phyloP scores from a whole-genome alignment of 2,797 vertebrate species.

The Trichosurus vulpecula region DNA sequence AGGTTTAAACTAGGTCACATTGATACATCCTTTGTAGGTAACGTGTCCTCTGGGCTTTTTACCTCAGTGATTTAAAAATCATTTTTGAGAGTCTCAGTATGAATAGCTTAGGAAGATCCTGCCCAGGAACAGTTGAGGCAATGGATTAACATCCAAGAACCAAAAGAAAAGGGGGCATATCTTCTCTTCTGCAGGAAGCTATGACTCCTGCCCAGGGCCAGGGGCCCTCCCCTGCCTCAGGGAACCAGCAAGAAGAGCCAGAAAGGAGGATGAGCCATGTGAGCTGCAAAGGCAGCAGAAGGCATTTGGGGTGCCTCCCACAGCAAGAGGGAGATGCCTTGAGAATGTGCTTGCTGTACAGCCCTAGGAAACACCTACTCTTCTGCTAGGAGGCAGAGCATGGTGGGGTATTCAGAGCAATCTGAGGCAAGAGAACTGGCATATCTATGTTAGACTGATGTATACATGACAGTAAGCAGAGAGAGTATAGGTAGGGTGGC shows the following conservation, averaged over 20 bases:
- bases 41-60: background rate
- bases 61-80: background rate
- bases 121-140: background rate
- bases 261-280: background rate
- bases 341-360: background rate
- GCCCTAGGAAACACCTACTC: background rate
- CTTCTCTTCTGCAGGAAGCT: background rate
- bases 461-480: too few relatives aligned
- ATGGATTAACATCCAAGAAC: background rate
- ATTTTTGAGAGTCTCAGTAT: background rate
- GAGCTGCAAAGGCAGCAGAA: background rate
- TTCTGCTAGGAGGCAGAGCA: background rate
- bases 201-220: background rate
- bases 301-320: background rate
- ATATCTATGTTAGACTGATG: too few relatives aligned
- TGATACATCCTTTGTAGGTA: background rate
- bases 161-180: background rate
- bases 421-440: too few relatives aligned
- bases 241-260: background rate
- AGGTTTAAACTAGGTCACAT: background rate
- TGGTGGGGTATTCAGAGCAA: too few relatives aligned
- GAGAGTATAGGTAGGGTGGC: too few relatives aligned
- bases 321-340: background rate
- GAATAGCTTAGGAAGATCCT: background rate
- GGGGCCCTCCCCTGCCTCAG: background rate